These are phyloP conservation scores for Rhodophaea formosa DNA, from an alignment of 2,888 invertebrate genomes.

Conservation along the genomic window DNA sequence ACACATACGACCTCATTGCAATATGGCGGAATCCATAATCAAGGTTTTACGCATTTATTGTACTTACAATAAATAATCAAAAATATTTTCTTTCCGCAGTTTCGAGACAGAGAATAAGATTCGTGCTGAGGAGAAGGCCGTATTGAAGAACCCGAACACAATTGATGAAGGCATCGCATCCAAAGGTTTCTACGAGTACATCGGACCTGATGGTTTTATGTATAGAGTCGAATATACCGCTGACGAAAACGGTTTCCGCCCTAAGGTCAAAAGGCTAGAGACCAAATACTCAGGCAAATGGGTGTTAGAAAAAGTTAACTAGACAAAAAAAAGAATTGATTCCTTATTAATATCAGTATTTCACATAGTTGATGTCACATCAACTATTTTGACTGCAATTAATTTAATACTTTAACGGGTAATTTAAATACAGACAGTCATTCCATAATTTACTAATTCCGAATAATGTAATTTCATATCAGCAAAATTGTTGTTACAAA, in stretches of 20 bases:
- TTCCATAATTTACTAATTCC: neutral
- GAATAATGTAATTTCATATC: neutral
- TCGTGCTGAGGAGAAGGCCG: conserved; percentile 76
- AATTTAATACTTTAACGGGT: conserved; percentile 32
- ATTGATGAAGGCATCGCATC: conserved; percentile 76
- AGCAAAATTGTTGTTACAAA: conserved; percentile 25
- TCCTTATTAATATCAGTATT: conserved; percentile 66
- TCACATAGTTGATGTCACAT: conserved; percentile 26
- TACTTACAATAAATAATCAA: conserved; percentile 4
- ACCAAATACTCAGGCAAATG: conserved; percentile 76
- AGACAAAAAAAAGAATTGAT: conserved; percentile 31
- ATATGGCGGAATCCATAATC: neutral
- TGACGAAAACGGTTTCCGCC: conserved; percentile 77
- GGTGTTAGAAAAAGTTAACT: conserved; percentile 71
- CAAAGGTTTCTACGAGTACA: conserved; percentile 77
- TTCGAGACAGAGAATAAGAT: conserved; percentile 80
- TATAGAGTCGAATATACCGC: conserved; percentile 78
- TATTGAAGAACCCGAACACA: conserved; percentile 72
- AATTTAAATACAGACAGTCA: neutral
- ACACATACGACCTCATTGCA: neutral
- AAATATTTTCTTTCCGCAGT: conserved; percentile 43
- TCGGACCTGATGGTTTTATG: conserved; percentile 77
- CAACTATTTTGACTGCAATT: conserved; percentile 35
- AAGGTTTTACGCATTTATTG: neutral
- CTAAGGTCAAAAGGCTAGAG: conserved; percentile 68